Evolutionary conservation across 1,140 invertebrate species (phyloP).

Genomic region (Aphaenogaster ashmeadi): DNA sequence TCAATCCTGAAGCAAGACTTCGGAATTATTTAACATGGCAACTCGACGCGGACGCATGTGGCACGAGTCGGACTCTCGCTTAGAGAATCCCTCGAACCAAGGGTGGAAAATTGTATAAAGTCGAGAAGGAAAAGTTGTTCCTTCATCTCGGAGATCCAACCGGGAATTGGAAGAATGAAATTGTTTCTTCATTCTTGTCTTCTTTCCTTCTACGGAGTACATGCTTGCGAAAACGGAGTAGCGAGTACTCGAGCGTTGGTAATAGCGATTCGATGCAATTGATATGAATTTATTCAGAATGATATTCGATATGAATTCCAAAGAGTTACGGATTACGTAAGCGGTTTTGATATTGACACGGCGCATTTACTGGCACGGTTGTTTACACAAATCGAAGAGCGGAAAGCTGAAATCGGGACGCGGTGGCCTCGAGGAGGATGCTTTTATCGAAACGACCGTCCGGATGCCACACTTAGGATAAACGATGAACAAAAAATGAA

Average conservation of each 20-base stretch:
- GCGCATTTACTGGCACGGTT: not conserved
- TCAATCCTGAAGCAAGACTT: not conserved
- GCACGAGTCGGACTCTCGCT: not conserved
- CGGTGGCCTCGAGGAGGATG: not conserved
- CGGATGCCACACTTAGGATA: not conserved
- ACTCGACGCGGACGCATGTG: not conserved
- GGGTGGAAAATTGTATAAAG: not conserved
- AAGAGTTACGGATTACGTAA: not conserved
- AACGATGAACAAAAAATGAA: not conserved
- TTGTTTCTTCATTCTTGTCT: not conserved
- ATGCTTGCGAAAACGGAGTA: not conserved
- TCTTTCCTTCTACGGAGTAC: not conserved
- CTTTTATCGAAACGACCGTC: not conserved
- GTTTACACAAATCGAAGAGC: not conserved
- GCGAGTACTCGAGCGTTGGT: not conserved
- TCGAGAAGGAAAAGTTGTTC: too few species aligned
- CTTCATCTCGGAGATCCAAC: too few species aligned
- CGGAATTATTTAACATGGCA: not conserved
- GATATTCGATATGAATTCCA: not conserved
- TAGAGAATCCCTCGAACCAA: not conserved
- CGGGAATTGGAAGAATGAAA: too few species aligned
- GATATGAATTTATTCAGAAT: slow-evolving; percentile 32
- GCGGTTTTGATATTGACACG: slow-evolving; percentile 4
- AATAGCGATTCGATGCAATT: slow-evolving; percentile 13
- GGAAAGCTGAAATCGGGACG: not conserved